These are phyloP conservation scores for Astatotilapia flaviijosephi DNA, from an alignment of 2,113 vertebrate species.

Conservation along the genomic window DNA sequence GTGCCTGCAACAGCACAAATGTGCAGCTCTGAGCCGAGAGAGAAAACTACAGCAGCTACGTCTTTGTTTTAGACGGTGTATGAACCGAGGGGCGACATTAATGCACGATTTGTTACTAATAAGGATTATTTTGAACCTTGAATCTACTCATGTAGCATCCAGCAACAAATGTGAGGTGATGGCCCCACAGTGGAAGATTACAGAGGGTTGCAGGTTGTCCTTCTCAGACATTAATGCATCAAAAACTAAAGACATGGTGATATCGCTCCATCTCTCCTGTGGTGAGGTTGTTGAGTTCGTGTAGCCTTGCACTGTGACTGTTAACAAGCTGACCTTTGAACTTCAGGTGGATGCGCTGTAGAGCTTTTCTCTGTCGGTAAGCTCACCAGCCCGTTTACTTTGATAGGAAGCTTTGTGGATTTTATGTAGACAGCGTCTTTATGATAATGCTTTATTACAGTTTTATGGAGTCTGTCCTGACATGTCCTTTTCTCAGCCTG, in stretches of 20 bases:
- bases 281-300: background rate
- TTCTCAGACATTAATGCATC: background rate
- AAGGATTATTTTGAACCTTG: background rate
- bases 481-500: background rate
- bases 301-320: background rate
- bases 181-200: background rate
- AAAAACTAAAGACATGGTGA: background rate
- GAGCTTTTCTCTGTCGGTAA: fast-evolving
- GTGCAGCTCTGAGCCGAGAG: background rate
- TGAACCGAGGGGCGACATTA: background rate
- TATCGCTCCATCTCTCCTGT: background rate
- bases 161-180: background rate
- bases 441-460: background rate
- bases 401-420: background rate
- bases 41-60: background rate
- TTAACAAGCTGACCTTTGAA: background rate
- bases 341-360: fast-evolving
- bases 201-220: background rate
- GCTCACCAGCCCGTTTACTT: background rate
- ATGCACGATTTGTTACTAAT: fast-evolving
- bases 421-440: background rate
- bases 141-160: background rate
- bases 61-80: background rate
- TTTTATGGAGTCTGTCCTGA: background rate
- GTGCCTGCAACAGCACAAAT: background rate